phyloP scores from a whole-genome alignment of 2,797 vertebrate species.

The Chrosomus eos region DNA sequence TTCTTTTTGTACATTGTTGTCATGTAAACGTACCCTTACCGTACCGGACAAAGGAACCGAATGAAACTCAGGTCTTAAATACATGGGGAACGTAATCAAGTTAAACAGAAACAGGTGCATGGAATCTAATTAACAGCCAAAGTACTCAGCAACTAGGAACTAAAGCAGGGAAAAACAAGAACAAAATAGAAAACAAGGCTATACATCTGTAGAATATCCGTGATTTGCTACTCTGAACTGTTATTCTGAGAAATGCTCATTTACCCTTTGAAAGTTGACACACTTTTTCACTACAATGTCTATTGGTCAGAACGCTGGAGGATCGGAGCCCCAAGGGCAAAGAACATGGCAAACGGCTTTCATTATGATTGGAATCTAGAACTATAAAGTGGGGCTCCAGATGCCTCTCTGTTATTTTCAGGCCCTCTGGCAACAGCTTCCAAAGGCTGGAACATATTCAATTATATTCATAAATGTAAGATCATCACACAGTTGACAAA shows the following conservation, averaged over 20 bases:
- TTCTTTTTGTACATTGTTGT: too few species aligned
- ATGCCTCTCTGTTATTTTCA: slow-evolving; percentile 75
- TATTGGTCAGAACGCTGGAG: slow-evolving; percentile 47
- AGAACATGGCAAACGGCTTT: slow-evolving; percentile 54
- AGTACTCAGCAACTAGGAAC: too few species aligned
- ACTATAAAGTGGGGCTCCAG: slow-evolving; percentile 78
- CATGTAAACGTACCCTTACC: too few species aligned
- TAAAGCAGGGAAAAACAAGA: not conserved
- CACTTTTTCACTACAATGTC: slow-evolving; percentile 50
- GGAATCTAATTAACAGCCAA: not conserved
- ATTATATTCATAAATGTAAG: slow-evolving; percentile 79
- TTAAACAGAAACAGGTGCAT: not conserved
- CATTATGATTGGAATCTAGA: slow-evolving; percentile 52
- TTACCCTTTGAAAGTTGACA: slow-evolving; percentile 67
- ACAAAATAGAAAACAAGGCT: not conserved
- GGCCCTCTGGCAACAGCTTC: slow-evolving; percentile 75
- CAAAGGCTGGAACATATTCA: slow-evolving; percentile 79
- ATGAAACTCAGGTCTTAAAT: too few species aligned
- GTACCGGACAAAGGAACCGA: too few species aligned
- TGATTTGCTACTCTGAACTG: not conserved
- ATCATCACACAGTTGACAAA: slow-evolving; percentile 77
- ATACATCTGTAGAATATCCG: not conserved
- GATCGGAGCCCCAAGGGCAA: slow-evolving; percentile 21
- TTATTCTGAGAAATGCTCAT: slow-evolving; percentile 26
- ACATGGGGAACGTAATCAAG: not conserved